A percentile compares a stretch with the other conserved stretches of the same genome.
These are phyloP conservation scores for Threskiornis aethiopicus DNA, from an alignment of 2,797 vertebrate genomes.

Conservation along the genomic window DNA sequence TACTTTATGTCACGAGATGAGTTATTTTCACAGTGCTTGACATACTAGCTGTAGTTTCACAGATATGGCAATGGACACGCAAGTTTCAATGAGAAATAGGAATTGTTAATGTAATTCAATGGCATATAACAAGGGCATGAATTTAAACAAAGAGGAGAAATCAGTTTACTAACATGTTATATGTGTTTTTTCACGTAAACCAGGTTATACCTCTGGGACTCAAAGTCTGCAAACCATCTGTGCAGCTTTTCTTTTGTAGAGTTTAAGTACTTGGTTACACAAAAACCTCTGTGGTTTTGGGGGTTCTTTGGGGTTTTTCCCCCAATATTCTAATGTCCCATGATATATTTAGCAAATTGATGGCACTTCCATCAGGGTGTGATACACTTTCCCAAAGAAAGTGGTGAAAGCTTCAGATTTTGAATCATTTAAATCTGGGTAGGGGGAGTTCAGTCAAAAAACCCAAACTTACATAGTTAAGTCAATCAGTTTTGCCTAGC, in stretches of 20 bases:
- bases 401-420: not conserved
- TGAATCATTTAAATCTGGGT: not conserved
- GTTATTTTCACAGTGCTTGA: not conserved
- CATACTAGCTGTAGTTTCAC: not conserved
- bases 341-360: not conserved
- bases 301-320: not conserved
- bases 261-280: not conserved
- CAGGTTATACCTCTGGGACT: not conserved
- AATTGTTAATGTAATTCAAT: not conserved
- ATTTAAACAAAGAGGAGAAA: not conserved
- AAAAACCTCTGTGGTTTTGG: not conserved
- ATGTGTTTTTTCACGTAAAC: not conserved
- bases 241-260: not conserved
- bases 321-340: not conserved
- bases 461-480: not conserved
- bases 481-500: not conserved
- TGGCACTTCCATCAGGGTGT: not conserved
- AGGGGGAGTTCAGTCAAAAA: not conserved
- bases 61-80: not conserved
- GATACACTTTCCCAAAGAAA: not conserved
- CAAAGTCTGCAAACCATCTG: not conserved
- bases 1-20: not conserved
- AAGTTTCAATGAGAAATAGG: not conserved
- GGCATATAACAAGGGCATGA: not conserved
- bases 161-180: not conserved